These are phyloP conservation scores for Zhengitettix transpicula DNA, from an alignment of 2,888 invertebrate species.

Conservation along the genomic window DNA sequence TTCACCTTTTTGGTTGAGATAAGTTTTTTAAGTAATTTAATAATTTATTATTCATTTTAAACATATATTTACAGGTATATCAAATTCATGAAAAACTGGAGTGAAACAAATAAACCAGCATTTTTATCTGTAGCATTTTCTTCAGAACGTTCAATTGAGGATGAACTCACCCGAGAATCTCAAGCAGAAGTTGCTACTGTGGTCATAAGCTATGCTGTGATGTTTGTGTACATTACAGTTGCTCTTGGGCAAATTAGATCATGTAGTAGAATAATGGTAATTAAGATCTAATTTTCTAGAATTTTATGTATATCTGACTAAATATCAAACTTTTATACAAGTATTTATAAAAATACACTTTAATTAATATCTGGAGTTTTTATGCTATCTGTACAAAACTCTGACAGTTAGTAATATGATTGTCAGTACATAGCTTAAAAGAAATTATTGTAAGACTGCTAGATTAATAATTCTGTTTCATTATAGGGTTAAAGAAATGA, in stretches of 20 bases:
- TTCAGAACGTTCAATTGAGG: conserved; percentile 79
- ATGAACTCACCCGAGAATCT: conserved; percentile 78
- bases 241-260: conserved; percentile 62
- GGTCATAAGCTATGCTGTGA: conserved; percentile 71
- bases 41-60: not conserved
- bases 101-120: conserved; percentile 31
- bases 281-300: conserved; percentile 8
- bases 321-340: not conserved
- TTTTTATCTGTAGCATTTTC: conserved; percentile 53
- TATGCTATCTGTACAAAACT: too few relatives aligned
- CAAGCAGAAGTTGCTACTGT: conserved; percentile 71
- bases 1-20: too few relatives aligned
- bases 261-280: conserved; percentile 35
- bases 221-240: conserved; percentile 83
- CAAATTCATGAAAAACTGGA: conserved; percentile 43
- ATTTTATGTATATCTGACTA: not conserved
- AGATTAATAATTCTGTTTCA: too few relatives aligned
- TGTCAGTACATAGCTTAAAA: too few relatives aligned
- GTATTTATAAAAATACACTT: not conserved
- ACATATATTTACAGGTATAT: conserved; percentile 32
- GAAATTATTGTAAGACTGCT: too few relatives aligned
- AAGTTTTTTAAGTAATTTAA: too few relatives aligned
- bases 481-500: too few relatives aligned
- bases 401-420: too few relatives aligned
- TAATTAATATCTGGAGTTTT: too few relatives aligned